A percentile compares a stretch with the other conserved stretches of the same genome.
These are phyloP conservation scores for Clarias platycephalus DNA, from an alignment of 2,797 vertebrate genomes.

Conservation along the genomic window DNA sequence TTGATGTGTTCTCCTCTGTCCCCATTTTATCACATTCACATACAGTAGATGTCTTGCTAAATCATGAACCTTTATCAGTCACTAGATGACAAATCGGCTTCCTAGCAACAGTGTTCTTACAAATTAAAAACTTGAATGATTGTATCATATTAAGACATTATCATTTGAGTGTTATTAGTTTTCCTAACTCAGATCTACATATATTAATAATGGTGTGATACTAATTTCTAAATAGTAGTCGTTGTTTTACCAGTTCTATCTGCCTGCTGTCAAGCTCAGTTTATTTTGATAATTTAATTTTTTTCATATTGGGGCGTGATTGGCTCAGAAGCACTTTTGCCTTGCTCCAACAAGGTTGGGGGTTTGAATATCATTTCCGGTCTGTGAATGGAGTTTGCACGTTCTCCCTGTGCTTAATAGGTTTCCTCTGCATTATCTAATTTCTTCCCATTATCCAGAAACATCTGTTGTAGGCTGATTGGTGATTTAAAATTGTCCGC, in stretches of 20 bases:
- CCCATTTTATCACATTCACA: not conserved
- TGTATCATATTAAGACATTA: too few species aligned
- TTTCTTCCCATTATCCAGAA: too few species aligned
- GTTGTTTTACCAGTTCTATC: not conserved
- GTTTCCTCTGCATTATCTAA: too few species aligned
- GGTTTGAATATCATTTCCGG: too few species aligned
- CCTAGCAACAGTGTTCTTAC: not conserved
- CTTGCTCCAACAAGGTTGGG: too few species aligned
- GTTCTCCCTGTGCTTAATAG: too few species aligned
- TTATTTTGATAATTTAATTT: not conserved
- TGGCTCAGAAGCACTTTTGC: too few species aligned
- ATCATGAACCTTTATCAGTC: not conserved
- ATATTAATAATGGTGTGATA: not conserved
- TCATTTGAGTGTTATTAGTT: not conserved
- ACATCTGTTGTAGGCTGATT: too few species aligned
- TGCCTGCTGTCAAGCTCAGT: not conserved
- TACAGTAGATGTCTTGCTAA: not conserved
- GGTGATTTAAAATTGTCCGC: too few species aligned
- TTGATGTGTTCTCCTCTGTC: not conserved
- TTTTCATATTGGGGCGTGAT: too few species aligned
- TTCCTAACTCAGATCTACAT: not conserved
- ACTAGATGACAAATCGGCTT: not conserved
- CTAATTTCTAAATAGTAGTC: not conserved
- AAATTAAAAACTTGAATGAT: not conserved
- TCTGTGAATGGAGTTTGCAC: too few species aligned